phyloP scores from a whole-genome alignment of 2,797 vertebrate genomes.

The Linurgus olivaceus region DNA sequence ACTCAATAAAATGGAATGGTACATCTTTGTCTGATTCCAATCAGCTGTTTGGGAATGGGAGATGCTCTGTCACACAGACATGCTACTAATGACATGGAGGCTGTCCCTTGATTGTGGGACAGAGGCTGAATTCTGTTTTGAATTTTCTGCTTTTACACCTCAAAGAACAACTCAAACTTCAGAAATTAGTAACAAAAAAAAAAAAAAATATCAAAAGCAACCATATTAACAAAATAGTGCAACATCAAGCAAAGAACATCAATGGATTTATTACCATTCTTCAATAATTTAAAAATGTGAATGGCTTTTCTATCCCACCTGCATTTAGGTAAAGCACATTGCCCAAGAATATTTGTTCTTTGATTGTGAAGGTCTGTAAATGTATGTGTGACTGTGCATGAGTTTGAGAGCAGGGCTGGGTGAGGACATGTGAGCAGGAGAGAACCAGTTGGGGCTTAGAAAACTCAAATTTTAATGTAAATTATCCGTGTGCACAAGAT shows the following conservation, averaged over 20 bases:
- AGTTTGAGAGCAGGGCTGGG: background rate
- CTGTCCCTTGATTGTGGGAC: background rate
- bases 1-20: background rate
- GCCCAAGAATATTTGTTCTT: background rate
- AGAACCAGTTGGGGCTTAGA: background rate
- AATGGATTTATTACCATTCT: background rate
- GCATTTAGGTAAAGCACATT: background rate
- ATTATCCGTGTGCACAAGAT: background rate
- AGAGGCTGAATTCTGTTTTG: background rate
- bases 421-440: rapidly evolving
- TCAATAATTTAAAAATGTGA: background rate
- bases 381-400: too few relatives aligned
- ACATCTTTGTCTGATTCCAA: background rate
- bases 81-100: background rate
- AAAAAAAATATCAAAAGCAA: rapidly evolving
- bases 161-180: background rate
- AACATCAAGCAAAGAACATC: background rate
- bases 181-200: background rate
- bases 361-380: background rate
- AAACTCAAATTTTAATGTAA: background rate
- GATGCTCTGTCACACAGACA: too few relatives aligned
- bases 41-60: background rate
- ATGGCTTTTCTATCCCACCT: background rate
- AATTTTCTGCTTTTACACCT: background rate
- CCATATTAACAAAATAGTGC: background rate